These are phyloP conservation scores for Drosophila willistoni DNA, from an alignment of 1,140 invertebrate genomes.

Conservation along the genomic window DNA sequence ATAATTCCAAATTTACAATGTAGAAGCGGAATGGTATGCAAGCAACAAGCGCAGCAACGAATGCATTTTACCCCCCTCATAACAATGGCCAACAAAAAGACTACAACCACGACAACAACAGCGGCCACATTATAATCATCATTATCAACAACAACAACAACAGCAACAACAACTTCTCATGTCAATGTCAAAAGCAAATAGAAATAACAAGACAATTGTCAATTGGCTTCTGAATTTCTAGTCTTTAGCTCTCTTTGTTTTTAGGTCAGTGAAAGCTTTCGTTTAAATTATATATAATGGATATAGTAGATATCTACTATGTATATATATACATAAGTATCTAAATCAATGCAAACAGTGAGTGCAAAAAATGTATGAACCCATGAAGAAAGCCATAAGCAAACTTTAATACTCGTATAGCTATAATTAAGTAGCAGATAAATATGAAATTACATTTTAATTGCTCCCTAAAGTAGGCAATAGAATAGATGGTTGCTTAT, in stretches of 20 bases:
- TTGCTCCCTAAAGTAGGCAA: too few relatives aligned
- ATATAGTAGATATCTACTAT: neutral
- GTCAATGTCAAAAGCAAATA: slow-evolving; percentile 11
- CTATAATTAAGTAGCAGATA: too few relatives aligned
- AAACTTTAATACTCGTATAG: too few relatives aligned
- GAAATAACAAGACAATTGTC: slow-evolving; percentile 8
- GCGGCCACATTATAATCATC: neutral
- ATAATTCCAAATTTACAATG: slow-evolving; percentile 4
- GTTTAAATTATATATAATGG: neutral
- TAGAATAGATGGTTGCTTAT: too few relatives aligned
- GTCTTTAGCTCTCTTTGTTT: neutral
- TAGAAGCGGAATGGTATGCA: neutral
- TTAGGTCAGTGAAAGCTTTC: neutral
- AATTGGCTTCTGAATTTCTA: neutral
- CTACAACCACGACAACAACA: neutral
- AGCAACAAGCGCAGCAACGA: neutral
- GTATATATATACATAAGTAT: slow-evolving; percentile 23
- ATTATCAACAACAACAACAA: neutral
- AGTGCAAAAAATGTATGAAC: slow-evolving; percentile 46
- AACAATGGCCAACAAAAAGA: neutral
- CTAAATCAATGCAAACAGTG: slow-evolving; percentile 20
- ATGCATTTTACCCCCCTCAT: slow-evolving; percentile 3
- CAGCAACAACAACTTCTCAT: slow-evolving; percentile 2
- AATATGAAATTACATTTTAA: too few relatives aligned
- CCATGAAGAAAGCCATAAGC: slow-evolving; percentile 31